Evolutionary conservation across 1,140 invertebrate species (phyloP).

Genomic region (Drosophila azteca): DNA sequence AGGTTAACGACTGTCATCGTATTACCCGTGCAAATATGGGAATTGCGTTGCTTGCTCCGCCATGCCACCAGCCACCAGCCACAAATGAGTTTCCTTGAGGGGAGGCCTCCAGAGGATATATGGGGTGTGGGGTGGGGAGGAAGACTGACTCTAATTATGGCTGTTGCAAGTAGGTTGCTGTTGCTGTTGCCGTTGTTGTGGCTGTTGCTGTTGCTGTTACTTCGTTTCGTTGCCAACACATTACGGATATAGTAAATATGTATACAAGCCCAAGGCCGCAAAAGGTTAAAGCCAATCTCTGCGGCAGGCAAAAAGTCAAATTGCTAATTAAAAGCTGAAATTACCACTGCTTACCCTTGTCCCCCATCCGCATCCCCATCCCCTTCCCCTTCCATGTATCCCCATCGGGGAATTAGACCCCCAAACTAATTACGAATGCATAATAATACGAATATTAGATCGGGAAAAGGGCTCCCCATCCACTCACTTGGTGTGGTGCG

Average conservation of each 20-base stretch:
- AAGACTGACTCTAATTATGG: slow-evolving; percentile 61
- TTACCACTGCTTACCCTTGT: slow-evolving; percentile 12
- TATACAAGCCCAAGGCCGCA: slow-evolving; percentile 45
- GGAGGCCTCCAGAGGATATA: slow-evolving; percentile 26
- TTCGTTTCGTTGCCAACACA: slow-evolving; percentile 17
- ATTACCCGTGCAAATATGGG: slow-evolving; percentile 64
- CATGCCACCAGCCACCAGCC: not conserved
- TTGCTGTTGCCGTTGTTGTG: slow-evolving; percentile 9
- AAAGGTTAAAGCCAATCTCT: slow-evolving; percentile 50
- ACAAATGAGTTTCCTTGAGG: slow-evolving; percentile 32
- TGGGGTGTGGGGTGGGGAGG: slow-evolving; percentile 14
- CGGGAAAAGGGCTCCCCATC: not conserved
- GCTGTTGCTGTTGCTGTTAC: slow-evolving; percentile 3
- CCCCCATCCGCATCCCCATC: not conserved
- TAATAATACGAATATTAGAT: slow-evolving; percentile 20
- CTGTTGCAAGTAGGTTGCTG: slow-evolving; percentile 16
- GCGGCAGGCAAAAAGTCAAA: slow-evolving; percentile 56
- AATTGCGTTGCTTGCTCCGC: slow-evolving; percentile 31
- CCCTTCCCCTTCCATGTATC: not conserved
- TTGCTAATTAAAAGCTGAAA: slow-evolving; percentile 66
- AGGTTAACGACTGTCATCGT: slow-evolving; percentile 60
- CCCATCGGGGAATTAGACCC: slow-evolving; percentile 19
- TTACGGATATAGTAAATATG: slow-evolving; percentile 17
- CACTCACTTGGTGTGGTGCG: slow-evolving; percentile 88
- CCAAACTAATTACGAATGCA: slow-evolving; percentile 56